Conservation (phyloP, 2,797 vertebrate genomes). For the Megalops cyprinoides region DNA sequence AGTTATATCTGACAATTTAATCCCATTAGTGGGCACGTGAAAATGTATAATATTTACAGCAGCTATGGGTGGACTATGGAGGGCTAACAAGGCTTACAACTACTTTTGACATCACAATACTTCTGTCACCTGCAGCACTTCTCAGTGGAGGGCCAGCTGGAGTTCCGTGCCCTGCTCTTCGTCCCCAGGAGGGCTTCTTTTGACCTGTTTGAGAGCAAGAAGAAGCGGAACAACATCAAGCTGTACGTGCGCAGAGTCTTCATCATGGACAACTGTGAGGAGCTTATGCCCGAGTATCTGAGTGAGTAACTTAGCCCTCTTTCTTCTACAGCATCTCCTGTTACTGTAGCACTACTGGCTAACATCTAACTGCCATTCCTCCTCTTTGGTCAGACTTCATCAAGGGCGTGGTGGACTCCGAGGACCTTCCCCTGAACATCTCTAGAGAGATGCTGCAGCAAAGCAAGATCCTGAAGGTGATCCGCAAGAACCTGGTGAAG, state of each 20-base stretch:
- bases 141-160: slow-evolving; percentile 86
- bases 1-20: background rate
- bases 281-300: slow-evolving; percentile 79
- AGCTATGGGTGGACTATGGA: slow-evolving; percentile 72
- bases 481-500: slow-evolving; percentile 81
- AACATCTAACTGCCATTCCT: background rate
- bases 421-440: slow-evolving; percentile 90
- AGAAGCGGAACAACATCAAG: slow-evolving; percentile 89
- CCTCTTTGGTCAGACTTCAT: slow-evolving; percentile 81
- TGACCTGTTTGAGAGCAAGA: slow-evolving; percentile 91
- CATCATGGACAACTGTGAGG: slow-evolving; percentile 84
- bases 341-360: background rate
- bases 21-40: background rate
- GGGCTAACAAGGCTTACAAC: slow-evolving; percentile 77
- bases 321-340: background rate
- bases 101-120: slow-evolving; percentile 72
- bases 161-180: slow-evolving; percentile 90
- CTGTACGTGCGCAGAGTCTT: slow-evolving; percentile 80
- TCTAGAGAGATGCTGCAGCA: slow-evolving; percentile 83
- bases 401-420: slow-evolving; percentile 92
- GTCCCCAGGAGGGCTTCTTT: slow-evolving; percentile 87
- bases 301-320: slow-evolving; percentile 65
- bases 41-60: background rate
- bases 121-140: slow-evolving; percentile 60
- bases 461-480: slow-evolving; percentile 82